Evolutionary conservation across 2,113 vertebrate species (phyloP), one percentile per base, ranked within the genome.

Genomic region (Rhipidura dahli): DNA sequence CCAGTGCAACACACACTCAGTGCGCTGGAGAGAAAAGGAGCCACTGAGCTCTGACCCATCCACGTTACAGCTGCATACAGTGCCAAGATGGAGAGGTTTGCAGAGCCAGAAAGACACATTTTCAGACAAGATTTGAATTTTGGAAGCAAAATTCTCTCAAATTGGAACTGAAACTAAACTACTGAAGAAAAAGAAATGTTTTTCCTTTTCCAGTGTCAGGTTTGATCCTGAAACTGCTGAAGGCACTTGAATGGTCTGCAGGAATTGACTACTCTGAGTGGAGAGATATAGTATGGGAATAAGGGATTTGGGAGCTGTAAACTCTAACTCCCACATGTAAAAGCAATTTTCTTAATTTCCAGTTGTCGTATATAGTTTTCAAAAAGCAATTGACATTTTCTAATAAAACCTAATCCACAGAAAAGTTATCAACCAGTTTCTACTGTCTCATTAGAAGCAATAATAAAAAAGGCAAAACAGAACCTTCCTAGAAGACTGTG

Each of bases 391-490:
- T 64, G 69, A 70, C 39, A 51, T 91, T 85, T 95, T 86, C 75
- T 89, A 82, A 96, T 91, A 57, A 96, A 96, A 80, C 15, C 26
- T 61, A 57, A 83, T 91, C 49, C 33, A 57, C 30, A n/a, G 73
- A 79, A 90, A 91, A 61, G 30, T 80, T 93, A 91, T 83, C 53
- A 94, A 42, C n/a, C 49, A n/a, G 11, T 69, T 89, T 91, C 78
- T 87, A 33, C 78, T 89, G 65, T 91, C 61, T 87, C 37, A 83
- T 91, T 96, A 91, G 30, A 90, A 70, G 39, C 13, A 83, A 76
- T 76, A 94, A 85, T 45, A 69, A 91, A 93, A 84, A 82, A 85
- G 21, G 40, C 31, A 92, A 94, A 95, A 15, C 54, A 93, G 28
- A 73, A 50, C 17, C 11, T 21, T 85, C 37, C 72, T 39, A 93